These are phyloP conservation scores for Riparia riparia DNA, from an alignment of 2,113 vertebrate genomes.

Conservation along the genomic window DNA sequence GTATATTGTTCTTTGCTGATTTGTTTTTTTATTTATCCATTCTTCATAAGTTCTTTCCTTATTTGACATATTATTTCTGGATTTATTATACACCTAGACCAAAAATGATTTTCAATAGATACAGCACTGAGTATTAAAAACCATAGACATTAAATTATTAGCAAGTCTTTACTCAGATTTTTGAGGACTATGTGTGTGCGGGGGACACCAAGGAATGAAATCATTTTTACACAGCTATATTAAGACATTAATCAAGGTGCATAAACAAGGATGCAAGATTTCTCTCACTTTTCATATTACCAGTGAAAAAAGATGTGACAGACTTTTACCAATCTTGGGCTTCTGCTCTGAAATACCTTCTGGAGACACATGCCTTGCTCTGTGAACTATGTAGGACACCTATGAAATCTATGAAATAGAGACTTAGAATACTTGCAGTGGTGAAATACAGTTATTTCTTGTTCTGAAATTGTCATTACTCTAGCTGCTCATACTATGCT, in stretches of 20 bases:
- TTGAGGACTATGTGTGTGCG: not conserved
- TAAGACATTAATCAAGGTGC: not conserved
- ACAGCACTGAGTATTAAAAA: not conserved
- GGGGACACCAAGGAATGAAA: not conserved
- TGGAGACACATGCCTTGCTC: accelerated
- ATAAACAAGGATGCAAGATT: not conserved
- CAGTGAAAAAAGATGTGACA: not conserved
- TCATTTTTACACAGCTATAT: not conserved
- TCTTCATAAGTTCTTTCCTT: not conserved
- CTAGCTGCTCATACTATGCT: not conserved
- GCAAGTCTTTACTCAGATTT: not conserved
- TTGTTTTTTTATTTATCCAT: not conserved
- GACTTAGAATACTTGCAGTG: not conserved
- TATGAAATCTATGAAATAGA: not conserved
- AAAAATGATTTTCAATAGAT: not conserved
- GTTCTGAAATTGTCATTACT: not conserved
- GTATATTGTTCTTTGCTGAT: not conserved
- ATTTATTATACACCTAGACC: not conserved
- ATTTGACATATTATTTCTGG: not conserved
- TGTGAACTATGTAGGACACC: not conserved
- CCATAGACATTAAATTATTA: not conserved
- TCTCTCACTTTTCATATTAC: not conserved
- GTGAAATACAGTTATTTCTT: not conserved
- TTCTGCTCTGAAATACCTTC: not conserved
- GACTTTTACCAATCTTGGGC: not conserved